These are phyloP conservation scores for Halyomorpha halys DNA, from an alignment of 1,140 invertebrate species.

Conservation along the genomic window DNA sequence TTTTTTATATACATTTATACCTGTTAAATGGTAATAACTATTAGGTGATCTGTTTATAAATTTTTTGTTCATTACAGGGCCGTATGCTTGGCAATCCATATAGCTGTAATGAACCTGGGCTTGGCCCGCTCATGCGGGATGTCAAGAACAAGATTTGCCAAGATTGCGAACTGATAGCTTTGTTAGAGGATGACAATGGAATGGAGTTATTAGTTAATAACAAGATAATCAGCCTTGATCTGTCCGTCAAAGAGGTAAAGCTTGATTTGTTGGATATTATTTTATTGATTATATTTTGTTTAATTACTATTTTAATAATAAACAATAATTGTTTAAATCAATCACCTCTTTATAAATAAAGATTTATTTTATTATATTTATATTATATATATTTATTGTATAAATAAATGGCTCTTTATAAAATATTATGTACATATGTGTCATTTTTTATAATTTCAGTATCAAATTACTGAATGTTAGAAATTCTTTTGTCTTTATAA, in stretches of 20 bases:
- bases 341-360: no score
- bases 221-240: constrained; percentile 93
- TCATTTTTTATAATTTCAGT: no score
- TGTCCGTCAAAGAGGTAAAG: constrained; percentile 85
- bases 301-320: no score
- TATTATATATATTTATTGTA: no score
- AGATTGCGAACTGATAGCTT: constrained; percentile 91
- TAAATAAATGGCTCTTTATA: no score
- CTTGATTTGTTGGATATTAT: neutral
- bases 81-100: constrained; percentile 98
- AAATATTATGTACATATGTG: no score
- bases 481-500: no score
- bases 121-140: constrained; percentile 94
- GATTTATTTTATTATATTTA: no score
- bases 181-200: constrained; percentile 94
- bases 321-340: no score
- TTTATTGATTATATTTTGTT: no score
- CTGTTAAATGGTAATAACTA: neutral
- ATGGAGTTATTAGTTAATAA: constrained; percentile 98
- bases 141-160: constrained; percentile 98
- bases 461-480: no score
- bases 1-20: neutral
- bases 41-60: neutral
- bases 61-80: constrained; percentile 45
- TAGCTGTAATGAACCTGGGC: constrained; percentile 80